These are phyloP conservation scores for Malachius bipustulatus DNA, from an alignment of 2,888 invertebrate species.

Conservation along the genomic window DNA sequence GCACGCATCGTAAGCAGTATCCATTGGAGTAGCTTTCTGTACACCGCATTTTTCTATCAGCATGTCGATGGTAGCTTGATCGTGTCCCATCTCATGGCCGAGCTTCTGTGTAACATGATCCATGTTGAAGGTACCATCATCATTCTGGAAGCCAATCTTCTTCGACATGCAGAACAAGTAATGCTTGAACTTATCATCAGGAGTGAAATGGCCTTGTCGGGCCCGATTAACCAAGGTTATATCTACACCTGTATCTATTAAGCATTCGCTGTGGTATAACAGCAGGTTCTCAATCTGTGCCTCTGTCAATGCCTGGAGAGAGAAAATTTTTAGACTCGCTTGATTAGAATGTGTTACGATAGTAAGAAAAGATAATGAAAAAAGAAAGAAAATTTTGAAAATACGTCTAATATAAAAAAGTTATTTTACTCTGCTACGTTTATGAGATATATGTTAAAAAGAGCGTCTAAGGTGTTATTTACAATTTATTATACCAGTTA, in stretches of 20 bases:
- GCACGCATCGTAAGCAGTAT: conserved; percentile 9
- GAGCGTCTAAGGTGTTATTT: no score
- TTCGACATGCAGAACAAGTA: conserved; percentile 11
- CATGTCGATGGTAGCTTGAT: conserved; percentile 7
- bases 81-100: conserved; percentile 1
- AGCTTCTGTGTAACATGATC: conserved; percentile 9
- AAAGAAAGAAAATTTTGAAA: no score
- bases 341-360: no score
- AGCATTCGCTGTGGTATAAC: conserved; percentile 3
- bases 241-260: not conserved
- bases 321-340: no score
- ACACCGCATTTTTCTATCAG: conserved; percentile 7
- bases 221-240: not conserved
- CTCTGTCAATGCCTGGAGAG: no score
- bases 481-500: no score
- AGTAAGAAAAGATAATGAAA: no score
- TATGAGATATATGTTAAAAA: no score
- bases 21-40: conserved; percentile 10
- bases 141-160: conserved; percentile 5
- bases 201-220: conserved; percentile 6
- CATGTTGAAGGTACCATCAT: conserved; percentile 7
- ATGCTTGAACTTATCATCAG: conserved; percentile 11
- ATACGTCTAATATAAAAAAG: no score
- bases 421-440: no score
- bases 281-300: no score